Evolutionary conservation across 2,113 vertebrate species (phyloP).

Genomic region (Cynopterus brachyotis): DNA sequence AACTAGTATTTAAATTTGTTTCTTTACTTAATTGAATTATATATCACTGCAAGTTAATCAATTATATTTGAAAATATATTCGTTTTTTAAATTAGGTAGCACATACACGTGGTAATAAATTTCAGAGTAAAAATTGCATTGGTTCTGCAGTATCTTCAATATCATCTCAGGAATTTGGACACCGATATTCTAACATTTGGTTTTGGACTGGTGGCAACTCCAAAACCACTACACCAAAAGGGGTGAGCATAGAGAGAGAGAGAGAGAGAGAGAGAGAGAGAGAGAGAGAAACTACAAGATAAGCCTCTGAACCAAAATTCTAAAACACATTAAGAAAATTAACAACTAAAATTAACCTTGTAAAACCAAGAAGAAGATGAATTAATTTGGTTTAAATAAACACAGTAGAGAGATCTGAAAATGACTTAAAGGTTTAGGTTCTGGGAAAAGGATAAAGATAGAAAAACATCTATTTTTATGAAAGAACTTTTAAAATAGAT

Average conservation of each 20-base stretch:
- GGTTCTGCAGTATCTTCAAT: background rate
- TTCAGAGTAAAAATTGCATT: background rate
- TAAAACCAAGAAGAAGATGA: slow-evolving; percentile 27
- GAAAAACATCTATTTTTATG: background rate
- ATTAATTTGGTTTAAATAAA: slow-evolving; percentile 38
- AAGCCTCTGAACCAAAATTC: background rate
- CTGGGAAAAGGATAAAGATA: background rate
- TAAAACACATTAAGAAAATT: slow-evolving; percentile 8
- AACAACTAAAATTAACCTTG: background rate
- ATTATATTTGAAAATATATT: background rate
- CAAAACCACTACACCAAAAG: background rate
- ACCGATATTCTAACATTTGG: background rate
- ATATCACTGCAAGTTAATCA: background rate
- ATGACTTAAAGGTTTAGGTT: background rate
- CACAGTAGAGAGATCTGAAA: background rate
- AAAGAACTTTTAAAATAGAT: background rate
- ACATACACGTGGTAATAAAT: background rate
- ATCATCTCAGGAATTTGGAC: background rate
- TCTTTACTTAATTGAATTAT: slow-evolving; percentile 8
- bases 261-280: background rate
- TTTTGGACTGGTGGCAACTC: background rate
- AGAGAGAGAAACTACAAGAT: background rate
- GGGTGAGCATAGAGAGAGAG: background rate
- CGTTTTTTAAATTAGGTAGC: background rate
- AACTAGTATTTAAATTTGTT: background rate